These are phyloP conservation scores for Thaumatotibia leucotreta DNA, from an alignment of 1,140 invertebrate species.

Conservation along the genomic window DNA sequence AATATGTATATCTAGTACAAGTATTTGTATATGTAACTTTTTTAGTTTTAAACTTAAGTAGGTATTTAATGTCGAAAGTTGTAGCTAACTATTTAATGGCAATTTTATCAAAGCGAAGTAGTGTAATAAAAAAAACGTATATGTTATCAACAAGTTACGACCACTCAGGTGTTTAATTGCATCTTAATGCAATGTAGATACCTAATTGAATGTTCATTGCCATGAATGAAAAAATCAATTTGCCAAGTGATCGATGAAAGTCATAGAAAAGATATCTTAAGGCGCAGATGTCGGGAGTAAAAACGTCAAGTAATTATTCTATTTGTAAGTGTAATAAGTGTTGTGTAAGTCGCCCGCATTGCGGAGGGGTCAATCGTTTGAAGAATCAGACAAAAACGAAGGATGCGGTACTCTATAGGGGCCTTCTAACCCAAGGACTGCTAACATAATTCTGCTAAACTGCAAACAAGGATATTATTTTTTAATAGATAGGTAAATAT, in stretches of 20 bases:
- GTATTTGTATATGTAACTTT: too few relatives aligned
- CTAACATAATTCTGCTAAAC: neutral
- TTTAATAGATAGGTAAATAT: too few relatives aligned
- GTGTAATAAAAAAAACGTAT: too few relatives aligned
- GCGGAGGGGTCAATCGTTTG: constrained; percentile 47
- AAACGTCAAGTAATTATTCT: neutral
- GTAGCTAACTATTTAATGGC: too few relatives aligned
- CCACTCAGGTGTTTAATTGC: neutral
- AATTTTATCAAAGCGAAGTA: too few relatives aligned
- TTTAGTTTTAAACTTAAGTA: too few relatives aligned
- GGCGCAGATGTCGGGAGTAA: neutral
- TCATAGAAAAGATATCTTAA: neutral
- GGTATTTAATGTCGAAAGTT: too few relatives aligned
- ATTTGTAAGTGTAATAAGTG: neutral
- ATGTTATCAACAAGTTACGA: too few relatives aligned
- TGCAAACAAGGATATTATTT: too few relatives aligned
- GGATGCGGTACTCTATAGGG: constrained; percentile 61
- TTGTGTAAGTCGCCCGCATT: constrained; percentile 55
- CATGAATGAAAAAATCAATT: neutral
- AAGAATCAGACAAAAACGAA: constrained; percentile 57
- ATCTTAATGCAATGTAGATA: neutral
- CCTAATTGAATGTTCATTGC: neutral
- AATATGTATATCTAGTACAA: too few relatives aligned
- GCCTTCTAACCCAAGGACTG: constrained; percentile 37
- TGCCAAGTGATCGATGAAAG: neutral